Evolutionary conservation across 2,113 vertebrate genomes (phyloP), one percentile per base, ranked within the genome.

Genomic region (Aphyosemion australe): DNA sequence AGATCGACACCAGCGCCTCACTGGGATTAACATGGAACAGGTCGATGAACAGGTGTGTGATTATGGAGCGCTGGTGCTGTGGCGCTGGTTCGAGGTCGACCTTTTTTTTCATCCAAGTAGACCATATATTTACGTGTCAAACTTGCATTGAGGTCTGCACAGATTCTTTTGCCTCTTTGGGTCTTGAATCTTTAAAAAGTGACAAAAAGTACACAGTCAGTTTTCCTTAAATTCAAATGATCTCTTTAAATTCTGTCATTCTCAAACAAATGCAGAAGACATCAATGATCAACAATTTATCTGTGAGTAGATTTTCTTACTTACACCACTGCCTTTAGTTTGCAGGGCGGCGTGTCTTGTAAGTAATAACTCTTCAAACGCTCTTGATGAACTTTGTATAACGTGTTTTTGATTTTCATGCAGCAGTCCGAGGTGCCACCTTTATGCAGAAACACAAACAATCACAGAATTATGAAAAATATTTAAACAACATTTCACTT

Each of bases 151-250:
- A 79, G 84, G 54, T 81, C 8, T 0, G 75, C 52, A 13, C 91
- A 93, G 61, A 92, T 82, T 43, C 53, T 71, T 8, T 0, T 60
- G 0, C 5, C 13, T 13, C 0, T 74, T 16, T 58, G 0, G 5
- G 84, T 89, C 4, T 2, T 78, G 45, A 93, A 92, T 55, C 92
- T 93, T 43, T 59, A 50, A 19, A 72, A 21, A 76, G 52, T 52
- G 12, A 74, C 12, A 69, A 5, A 57, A 65, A 76, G 43, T 0
- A 50, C 6, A 57, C 10, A 51, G 8, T 72, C 12, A 66, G 5
- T 10, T 2, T 26, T 26, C 26, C 26, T 26, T 26, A 26, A 26
- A 0, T 26, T 26, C 3, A 4, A 26, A 1, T 26, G 5, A 26
- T 26, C 26, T 26, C 26, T 26, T 26, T 2, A 26, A 26, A 26